A percentile compares a stretch with the other conserved stretches of the same genome.
Conservation (phyloP, 2,888 invertebrate species). For the Melieria picta region DNA sequence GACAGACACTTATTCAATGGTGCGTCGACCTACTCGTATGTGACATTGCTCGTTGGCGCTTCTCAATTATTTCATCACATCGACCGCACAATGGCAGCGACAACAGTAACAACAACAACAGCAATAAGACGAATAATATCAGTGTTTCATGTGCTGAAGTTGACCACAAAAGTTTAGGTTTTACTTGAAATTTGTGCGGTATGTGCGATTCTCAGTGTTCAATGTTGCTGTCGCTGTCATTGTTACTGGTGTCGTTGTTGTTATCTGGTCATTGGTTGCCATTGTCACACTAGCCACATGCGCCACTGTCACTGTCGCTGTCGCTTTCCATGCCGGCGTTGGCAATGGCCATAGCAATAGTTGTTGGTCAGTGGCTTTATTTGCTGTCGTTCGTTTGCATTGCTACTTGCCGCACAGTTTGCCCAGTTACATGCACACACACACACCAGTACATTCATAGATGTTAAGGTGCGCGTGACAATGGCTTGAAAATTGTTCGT, state of each 20-base stretch:
- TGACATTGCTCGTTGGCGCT: slow-evolving; percentile 12
- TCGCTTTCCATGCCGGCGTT: too few species aligned
- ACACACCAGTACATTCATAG: not conserved
- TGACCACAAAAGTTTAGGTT: slow-evolving; percentile 26
- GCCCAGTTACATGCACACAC: not conserved
- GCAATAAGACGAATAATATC: slow-evolving; percentile 5
- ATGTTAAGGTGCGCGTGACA: slow-evolving; percentile 5
- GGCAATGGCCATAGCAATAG: too few species aligned
- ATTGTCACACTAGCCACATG: too few species aligned
- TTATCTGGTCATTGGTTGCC: too few species aligned
- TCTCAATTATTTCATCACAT: slow-evolving; percentile 29
- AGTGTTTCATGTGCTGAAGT: slow-evolving; percentile 11
- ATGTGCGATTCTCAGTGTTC: too few species aligned
- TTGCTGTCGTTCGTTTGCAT: too few species aligned
- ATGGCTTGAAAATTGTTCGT: slow-evolving; percentile 23
- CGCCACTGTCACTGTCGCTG: too few species aligned
- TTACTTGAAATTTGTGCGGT: too few species aligned
- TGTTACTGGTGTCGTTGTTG: too few species aligned
- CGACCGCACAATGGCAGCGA: slow-evolving; percentile 15
- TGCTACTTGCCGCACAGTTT: not conserved
- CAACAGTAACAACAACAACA: slow-evolving; percentile 23
- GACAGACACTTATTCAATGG: too few species aligned
- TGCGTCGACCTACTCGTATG: slow-evolving; percentile 1
- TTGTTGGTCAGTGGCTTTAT: too few species aligned
- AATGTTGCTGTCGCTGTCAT: too few species aligned